Base-by-base conservation (phyloP, 2,888 invertebrate genomes). In the Megalurothrips usitatus region DNA sequence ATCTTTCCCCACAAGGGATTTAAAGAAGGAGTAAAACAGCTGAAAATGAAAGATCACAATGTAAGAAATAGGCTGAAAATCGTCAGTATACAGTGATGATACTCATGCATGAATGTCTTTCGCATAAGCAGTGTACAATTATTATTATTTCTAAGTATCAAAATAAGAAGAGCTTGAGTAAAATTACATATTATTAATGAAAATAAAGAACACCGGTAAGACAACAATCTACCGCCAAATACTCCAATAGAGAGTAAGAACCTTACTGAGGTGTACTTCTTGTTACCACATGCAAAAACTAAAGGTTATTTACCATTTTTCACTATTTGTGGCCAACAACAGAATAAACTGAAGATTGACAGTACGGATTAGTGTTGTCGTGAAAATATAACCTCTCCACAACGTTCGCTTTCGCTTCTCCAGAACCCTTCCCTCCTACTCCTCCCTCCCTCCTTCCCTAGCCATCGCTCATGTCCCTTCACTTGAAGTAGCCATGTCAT, bases 21-120 rank as follows among this genome's bases (percentile, higher is more conserved):
- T 99, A 89, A 99, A 99, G 88, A 99, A 99, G 17, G 99, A 99
- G 88, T 98, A 99, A 88, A 99, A 99, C 82, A 99, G 89, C 99
- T 91, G 87, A 81, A 84, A 84, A 79, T 82, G 82, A 79, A 68
- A 78, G 34, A 43, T 43, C 2, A 43, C 34, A 43, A 11, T 11
- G 34, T 79, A 2, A 79, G 47, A 34, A 79, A 34, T 14, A 12
- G 47, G 0, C 12, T 4, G 14, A 19, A 34, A 43, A 0, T 79
- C 1, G 47, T 43, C 6, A 6, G 34, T 4, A 48, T 0, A 79
- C 43, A 43, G 34, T 4, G 34, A 43, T 43, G 34, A 43, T 43
- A 6, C 34, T 43, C 34, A n/a, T n/a, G n/a, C n/a, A n/a, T n/a
- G n/a, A n/a, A n/a, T n/a, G n/a, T n/a, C n/a, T n/a, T n/a, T n/a